phyloP scores from a whole-genome alignment of 2,888 invertebrate species.

The Heteropelma amictum region DNA sequence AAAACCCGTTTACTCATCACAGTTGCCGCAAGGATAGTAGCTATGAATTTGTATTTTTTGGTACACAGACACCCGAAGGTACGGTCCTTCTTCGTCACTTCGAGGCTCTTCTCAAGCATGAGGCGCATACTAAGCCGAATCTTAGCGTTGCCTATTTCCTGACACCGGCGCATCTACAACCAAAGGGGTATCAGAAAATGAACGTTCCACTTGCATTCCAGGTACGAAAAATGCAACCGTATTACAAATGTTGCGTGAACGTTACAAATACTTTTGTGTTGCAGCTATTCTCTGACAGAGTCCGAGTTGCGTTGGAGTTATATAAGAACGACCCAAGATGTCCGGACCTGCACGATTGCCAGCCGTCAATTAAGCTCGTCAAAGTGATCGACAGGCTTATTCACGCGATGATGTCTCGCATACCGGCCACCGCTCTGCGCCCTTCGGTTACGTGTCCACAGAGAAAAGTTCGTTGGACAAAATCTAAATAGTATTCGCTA shows the following conservation, averaged over 20 bases:
- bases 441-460: slow-evolving; percentile 19
- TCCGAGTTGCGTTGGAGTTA: slow-evolving; percentile 49
- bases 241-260: slow-evolving; percentile 7
- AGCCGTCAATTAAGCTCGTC: slow-evolving; percentile 46
- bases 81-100: slow-evolving; percentile 40
- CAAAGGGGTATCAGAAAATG: slow-evolving; percentile 48
- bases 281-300: slow-evolving; percentile 43
- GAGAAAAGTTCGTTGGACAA: slow-evolving; percentile 21
- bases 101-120: slow-evolving; percentile 37
- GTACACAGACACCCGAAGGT: slow-evolving; percentile 5
- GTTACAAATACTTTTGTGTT: slow-evolving; percentile 3
- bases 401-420: slow-evolving; percentile 51
- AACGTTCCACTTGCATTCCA: slow-evolving; percentile 35
- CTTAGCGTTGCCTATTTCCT: slow-evolving; percentile 50
- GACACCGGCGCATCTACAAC: slow-evolving; percentile 40
- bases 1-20: neutral
- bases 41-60: slow-evolving; percentile 1
- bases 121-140: slow-evolving; percentile 26
- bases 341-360: slow-evolving; percentile 42
- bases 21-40: neutral
- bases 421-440: slow-evolving; percentile 41
- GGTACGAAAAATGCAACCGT: slow-evolving; percentile 33
- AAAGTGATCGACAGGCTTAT: slow-evolving; percentile 42
- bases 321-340: slow-evolving; percentile 18
- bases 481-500: neutral